Base-by-base conservation (phyloP, 2,888 invertebrate genomes). In the Adelphocoris suturalis region DNA sequence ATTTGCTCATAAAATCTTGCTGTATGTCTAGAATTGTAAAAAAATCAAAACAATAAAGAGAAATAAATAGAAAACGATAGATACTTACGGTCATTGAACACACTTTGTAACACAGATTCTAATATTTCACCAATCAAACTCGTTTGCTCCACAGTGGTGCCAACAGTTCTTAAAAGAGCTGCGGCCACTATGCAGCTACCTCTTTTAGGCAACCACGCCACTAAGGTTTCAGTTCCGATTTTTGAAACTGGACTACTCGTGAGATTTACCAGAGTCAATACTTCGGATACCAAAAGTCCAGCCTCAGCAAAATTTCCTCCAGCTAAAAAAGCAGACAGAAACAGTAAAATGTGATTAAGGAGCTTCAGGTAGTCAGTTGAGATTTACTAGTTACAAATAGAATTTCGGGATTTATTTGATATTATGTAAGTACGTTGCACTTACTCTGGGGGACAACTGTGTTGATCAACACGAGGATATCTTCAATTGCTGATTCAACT, bases 391-490 rank as follows among this genome's bases (percentile, higher is more conserved):
- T 4, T 37, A 37, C 3, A 37, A 37, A 37, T 14, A 52, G 3
- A 52, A 52, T 52, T 16, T 11, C 13, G 16, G 1, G 11, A 7
- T 16, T 52, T 16, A 7, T 52, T 14, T 7, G 11, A 16, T 52
- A 14, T 52, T 52, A 13, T n/a, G n/a, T n/a, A n/a, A 11, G 11
- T 52, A 14, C 52, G 16, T 37, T 14, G 52, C 52, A 78, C 86
- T 47, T 61, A 91, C 91, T 89, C 13, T 92, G 93, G 14, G 92
- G 92, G 61, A 95, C 93, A 27, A 94, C 93, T 14, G 92, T 92
- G 92, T 95, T 95, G 92, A 95, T 93, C 91, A 95, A 94, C 91
- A 94, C 94, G 78, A 95, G 93, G 93, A 95, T 94, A 86, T 93
- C 93, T 11, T 93, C 93, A 91, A 95, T 93, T 27, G 95, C 93